Evolutionary conservation across 2,113 vertebrate genomes (phyloP).

Genomic region (Carollia perspicillata): DNA sequence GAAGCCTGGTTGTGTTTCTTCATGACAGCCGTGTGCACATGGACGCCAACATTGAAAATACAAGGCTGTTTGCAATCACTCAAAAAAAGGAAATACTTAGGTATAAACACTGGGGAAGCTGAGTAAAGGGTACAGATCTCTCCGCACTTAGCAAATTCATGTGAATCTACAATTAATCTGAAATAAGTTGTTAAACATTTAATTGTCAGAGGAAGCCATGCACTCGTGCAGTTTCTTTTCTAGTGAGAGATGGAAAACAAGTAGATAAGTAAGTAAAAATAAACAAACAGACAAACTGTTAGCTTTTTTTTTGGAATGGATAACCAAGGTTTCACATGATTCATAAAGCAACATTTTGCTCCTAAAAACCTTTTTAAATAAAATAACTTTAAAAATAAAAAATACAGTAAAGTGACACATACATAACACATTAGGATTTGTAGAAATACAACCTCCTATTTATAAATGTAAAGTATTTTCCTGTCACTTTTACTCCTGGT

Average conservation of each 20-base stretch:
- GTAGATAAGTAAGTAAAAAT: neutral
- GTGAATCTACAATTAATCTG: neutral
- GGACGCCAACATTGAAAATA: neutral
- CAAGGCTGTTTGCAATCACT: neutral
- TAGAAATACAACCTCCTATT: neutral
- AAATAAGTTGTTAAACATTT: neutral
- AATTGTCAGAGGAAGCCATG: neutral
- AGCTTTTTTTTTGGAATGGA: neutral
- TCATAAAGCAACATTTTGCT: neutral
- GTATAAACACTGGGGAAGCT: neutral
- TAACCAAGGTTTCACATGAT: neutral
- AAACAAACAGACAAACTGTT: neutral
- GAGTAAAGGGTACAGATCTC: neutral
- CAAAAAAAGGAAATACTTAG: neutral
- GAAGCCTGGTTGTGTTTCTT: neutral
- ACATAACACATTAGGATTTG: neutral
- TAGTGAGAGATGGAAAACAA: neutral
- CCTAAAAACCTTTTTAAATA: neutral
- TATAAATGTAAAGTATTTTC: neutral
- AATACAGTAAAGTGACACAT: neutral
- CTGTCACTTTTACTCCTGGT: neutral
- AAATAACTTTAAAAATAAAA: neutral
- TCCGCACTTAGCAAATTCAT: neutral
- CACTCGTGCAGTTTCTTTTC: neutral
- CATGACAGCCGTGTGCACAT: neutral